Evolutionary conservation across 2,888 invertebrate genomes (phyloP), one percentile per base, ranked within the genome.

Genomic region (Caenorhabditis sulstoni): DNA sequence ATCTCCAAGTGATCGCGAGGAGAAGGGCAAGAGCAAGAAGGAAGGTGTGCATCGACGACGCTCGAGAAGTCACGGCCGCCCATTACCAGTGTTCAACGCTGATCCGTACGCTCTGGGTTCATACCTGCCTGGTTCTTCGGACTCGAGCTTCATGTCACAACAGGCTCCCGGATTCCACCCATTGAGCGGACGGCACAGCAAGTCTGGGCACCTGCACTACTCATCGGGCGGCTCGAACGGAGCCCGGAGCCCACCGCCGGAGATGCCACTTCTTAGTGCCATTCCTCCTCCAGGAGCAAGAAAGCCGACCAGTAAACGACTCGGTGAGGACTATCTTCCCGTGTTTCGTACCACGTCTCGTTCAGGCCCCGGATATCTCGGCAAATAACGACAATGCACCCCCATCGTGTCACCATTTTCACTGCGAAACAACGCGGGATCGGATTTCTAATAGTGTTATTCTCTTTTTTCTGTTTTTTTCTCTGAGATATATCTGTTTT

Each of bases 171-270:
- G 68, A 59, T 75, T 80, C 49, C 64, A 57, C 9, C 75, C 77
- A 5, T 29, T 83, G 39, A 79, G 50, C 16, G 45, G 75, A 23
- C 23, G 77, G 18, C 79, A 80, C 53, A 83, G 83, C 41, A 74
- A 68, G 57, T 76, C 79, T 45, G 84, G 84, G 8, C 82, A 84
- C 62, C 16, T 84, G 29, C 79, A 81, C 61, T 85, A 85, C 35
- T 85, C 85, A 3, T 85, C 85, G 12, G 85, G 85, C 9, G 85
- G 85, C 18, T 85, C 85, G 12, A 85, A 85, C 58, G 82, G 80
- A 22, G 84, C 81, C n/a, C 53, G 82, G 49, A 81, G 81, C 49
- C 85, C 85, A 11, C 85, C 85, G 3, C 85, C 85, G 1, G 85
- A 84, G 67, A 85, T 85, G 82, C 81, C 83, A 14, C 55, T 81